Percentiles rank a stretch among this genome's conserved stretches.
Conservation (phyloP, 1,140 invertebrate species). For the Lasaia peninsularis region DNA sequence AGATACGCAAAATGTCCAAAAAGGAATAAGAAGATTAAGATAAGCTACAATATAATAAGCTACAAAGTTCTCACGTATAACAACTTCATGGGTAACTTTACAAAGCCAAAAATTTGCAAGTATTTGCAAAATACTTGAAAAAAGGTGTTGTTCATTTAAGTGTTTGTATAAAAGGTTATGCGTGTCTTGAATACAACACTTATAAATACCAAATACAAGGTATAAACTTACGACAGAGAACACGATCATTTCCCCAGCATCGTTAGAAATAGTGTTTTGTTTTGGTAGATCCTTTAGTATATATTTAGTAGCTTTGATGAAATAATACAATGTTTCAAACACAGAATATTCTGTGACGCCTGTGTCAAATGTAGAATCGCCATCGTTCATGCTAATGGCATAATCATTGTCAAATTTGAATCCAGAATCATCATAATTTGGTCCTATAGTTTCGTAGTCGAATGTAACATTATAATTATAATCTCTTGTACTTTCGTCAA, state of each 20-base stretch:
- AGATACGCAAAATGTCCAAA: constrained; percentile 19
- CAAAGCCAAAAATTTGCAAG: background rate
- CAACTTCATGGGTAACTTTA: background rate
- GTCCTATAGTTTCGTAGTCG: too few relatives aligned
- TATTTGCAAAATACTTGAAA: background rate
- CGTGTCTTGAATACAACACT: background rate
- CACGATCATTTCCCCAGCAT: background rate
- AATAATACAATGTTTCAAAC: too few relatives aligned
- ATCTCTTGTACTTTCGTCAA: too few relatives aligned
- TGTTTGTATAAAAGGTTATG: background rate
- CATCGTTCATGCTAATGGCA: too few relatives aligned
- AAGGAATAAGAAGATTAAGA: constrained; percentile 11
- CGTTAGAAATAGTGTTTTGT: background rate
- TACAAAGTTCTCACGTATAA: background rate
- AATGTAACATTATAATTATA: too few relatives aligned
- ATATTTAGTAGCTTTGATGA: background rate
- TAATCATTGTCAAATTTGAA: background rate
- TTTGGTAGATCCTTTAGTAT: background rate
- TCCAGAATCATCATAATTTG: too few relatives aligned
- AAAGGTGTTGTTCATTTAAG: background rate
- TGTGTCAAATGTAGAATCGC: too few relatives aligned
- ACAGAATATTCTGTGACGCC: too few relatives aligned
- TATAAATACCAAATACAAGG: background rate
- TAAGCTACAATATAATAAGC: constrained; percentile 1
- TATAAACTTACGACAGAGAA: background rate